Conservation (phyloP, 2,888 invertebrate species). For the Nasonovia ribisnigri region DNA sequence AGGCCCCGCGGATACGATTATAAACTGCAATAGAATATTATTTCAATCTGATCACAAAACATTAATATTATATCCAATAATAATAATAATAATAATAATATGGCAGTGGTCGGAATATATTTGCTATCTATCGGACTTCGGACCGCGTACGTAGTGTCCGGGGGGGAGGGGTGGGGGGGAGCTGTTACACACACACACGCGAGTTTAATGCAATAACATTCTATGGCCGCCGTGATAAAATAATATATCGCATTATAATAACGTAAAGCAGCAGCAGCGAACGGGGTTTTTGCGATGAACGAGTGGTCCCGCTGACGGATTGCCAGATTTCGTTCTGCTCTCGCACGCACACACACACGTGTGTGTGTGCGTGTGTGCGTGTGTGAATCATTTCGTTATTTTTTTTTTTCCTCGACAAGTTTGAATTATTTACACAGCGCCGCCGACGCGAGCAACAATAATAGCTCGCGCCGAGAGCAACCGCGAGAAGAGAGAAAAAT, state of each 20-base stretch:
- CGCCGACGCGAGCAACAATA: slow-evolving; percentile 42
- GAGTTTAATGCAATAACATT: background rate
- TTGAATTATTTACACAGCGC: slow-evolving; percentile 36
- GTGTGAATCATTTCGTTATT: background rate
- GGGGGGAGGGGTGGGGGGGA: background rate
- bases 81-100: too few species aligned
- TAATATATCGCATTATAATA: background rate
- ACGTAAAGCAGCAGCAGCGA: background rate
- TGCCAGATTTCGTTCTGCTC: slow-evolving; percentile 20
- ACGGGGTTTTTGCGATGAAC: background rate
- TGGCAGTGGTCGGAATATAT: too few species aligned
- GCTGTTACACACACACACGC: background rate
- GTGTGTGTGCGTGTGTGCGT: background rate
- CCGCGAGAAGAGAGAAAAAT: background rate
- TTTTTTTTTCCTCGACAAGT: slow-evolving; percentile 25
- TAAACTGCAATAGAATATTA: too few species aligned
- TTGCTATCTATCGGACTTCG: too few species aligned
- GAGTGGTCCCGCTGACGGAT: background rate
- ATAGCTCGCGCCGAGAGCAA: slow-evolving; percentile 17
- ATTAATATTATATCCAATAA: too few species aligned
- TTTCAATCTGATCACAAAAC: too few species aligned
- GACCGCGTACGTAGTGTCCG: too few species aligned
- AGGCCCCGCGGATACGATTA: too few species aligned
- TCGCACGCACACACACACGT: background rate
- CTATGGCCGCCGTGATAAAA: background rate